Conservation (phyloP, 2,888 invertebrate species). For the Tinea semifulvella region DNA sequence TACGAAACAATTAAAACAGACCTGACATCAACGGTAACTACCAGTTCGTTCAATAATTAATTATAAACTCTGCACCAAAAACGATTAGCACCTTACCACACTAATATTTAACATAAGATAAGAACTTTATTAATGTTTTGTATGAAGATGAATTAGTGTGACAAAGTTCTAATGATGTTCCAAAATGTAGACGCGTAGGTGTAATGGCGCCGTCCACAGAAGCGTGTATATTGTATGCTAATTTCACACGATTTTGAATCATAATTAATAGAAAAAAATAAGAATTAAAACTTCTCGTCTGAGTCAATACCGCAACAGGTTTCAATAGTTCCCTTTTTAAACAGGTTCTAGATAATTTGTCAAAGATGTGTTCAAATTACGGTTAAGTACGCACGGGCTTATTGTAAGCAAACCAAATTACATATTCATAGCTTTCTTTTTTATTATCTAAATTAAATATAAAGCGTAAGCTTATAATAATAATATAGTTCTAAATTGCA, state of each 20-base stretch:
- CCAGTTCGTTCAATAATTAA: slow-evolving; percentile 20
- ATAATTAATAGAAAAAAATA: slow-evolving; percentile 44
- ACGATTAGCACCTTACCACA: slow-evolving; percentile 11
- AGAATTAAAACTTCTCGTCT: slow-evolving; percentile 10
- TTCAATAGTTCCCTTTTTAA: slow-evolving; percentile 19
- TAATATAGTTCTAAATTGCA: too few relatives aligned
- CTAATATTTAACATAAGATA: background rate
- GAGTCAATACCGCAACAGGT: slow-evolving; percentile 26
- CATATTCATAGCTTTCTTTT: background rate
- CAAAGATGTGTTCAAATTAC: background rate
- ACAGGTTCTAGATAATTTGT: slow-evolving; percentile 3
- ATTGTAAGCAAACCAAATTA: background rate
- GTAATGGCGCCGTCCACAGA: slow-evolving; percentile 38
- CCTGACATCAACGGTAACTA: slow-evolving; percentile 9
- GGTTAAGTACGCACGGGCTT: background rate
- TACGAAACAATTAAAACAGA: slow-evolving; percentile 3
- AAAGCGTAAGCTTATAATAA: too few relatives aligned
- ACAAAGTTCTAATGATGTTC: slow-evolving; percentile 21
- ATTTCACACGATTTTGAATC: slow-evolving; percentile 44
- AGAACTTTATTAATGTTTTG: background rate
- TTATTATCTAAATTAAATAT: too few relatives aligned
- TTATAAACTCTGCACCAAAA: slow-evolving; percentile 10
- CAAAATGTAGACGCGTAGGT: slow-evolving; percentile 30
- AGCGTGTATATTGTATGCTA: slow-evolving; percentile 57
- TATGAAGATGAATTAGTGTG: too few relatives aligned